Conservation (phyloP, 2,888 invertebrate genomes). For the Plebejus argus region DNA sequence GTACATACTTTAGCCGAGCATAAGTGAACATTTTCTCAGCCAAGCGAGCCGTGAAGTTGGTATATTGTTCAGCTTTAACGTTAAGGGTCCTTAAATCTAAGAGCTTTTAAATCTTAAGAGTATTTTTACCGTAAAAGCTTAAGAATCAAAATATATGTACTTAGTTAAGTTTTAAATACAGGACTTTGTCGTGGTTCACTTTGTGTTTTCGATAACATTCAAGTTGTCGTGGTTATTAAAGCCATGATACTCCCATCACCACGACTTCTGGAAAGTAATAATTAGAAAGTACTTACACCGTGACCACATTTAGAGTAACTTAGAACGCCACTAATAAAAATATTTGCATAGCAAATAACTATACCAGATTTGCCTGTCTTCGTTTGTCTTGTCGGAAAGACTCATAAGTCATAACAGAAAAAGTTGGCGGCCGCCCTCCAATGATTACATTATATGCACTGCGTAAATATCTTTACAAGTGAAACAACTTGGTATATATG, state of each 20-base stretch:
- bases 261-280: too few relatives aligned
- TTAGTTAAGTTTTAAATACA: slow-evolving; percentile 1
- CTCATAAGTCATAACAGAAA: too few relatives aligned
- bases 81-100: slow-evolving; percentile 11
- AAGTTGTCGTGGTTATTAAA: not conserved
- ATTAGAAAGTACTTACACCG: too few relatives aligned
- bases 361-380: too few relatives aligned
- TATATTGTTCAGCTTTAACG: not conserved
- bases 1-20: not conserved
- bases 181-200: not conserved
- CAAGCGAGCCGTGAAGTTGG: slow-evolving; percentile 7
- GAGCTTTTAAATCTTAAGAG: slow-evolving; percentile 18
- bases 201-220: not conserved
- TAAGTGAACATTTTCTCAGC: slow-evolving; percentile 4
- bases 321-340: too few relatives aligned
- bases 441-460: too few relatives aligned
- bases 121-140: not conserved
- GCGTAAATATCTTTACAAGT: too few relatives aligned
- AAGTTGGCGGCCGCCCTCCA: too few relatives aligned
- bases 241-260: not conserved
- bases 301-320: too few relatives aligned
- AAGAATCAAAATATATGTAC: not conserved
- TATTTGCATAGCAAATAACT: too few relatives aligned
- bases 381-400: too few relatives aligned
- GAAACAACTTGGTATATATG: too few relatives aligned